Evolutionary conservation across 2,888 invertebrate genomes (phyloP).

Genomic region (Allacma fusca): DNA sequence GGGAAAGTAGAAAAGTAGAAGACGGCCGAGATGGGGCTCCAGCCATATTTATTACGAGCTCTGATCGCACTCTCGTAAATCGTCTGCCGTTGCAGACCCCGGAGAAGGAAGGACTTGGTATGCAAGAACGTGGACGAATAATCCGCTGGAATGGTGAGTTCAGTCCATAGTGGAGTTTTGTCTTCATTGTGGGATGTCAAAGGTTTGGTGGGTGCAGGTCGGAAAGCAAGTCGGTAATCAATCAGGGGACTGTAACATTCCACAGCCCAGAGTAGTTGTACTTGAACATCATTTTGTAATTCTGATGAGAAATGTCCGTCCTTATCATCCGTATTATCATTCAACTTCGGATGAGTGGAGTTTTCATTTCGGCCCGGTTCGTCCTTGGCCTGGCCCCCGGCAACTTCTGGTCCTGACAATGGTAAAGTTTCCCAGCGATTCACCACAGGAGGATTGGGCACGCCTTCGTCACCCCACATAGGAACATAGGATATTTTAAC

Average conservation of each 20-base stretch:
- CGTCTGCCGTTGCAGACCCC: constrained; percentile 76
- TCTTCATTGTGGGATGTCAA: constrained; percentile 48
- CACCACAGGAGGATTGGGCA: constrained; percentile 75
- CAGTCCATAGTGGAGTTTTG: constrained; percentile 70
- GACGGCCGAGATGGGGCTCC: constrained; percentile 80
- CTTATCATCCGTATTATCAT: not conserved
- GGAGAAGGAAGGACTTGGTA: constrained; percentile 77
- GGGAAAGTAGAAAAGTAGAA: constrained; percentile 75
- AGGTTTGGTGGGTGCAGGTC: constrained; percentile 46
- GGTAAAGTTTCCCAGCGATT: constrained; percentile 64
- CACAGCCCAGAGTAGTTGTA: constrained; percentile 83
- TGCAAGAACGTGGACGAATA: constrained; percentile 73
- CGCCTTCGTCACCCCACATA: constrained; percentile 66
- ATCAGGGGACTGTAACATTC: constrained; percentile 82
- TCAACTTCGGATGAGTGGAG: not conserved
- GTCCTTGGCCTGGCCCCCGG: not conserved
- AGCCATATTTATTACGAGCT: constrained; percentile 83
- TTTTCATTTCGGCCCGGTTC: too few relatives aligned
- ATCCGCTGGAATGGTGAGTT: constrained; percentile 76
- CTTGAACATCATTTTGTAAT: constrained; percentile 62
- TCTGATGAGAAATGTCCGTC: not conserved
- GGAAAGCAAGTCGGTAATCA: constrained; percentile 71
- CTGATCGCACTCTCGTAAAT: constrained; percentile 80
- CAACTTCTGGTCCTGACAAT: not conserved
- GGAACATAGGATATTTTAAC: constrained; percentile 24